Percentiles rank a stretch among this genome's conserved stretches.
Conservation (phyloP, 1,140 invertebrate genomes). For the Tetragonula clypearis region DNA sequence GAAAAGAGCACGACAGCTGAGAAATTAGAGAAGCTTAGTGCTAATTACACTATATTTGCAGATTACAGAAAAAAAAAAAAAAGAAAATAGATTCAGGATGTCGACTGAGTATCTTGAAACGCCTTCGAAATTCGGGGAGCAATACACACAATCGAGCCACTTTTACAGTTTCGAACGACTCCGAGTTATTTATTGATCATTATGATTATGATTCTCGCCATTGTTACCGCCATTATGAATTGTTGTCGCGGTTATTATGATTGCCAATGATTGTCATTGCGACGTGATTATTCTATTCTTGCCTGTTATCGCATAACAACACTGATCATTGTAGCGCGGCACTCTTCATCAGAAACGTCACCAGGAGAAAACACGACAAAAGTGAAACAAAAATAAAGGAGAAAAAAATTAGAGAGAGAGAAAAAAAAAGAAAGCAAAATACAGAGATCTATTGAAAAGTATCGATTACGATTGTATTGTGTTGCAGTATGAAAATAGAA, state of each 20-base stretch:
- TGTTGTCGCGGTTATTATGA: constrained; percentile 23
- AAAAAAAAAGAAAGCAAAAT: constrained; percentile 5
- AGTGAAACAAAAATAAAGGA: not conserved
- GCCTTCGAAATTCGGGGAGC: constrained; percentile 47
- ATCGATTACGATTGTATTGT: constrained; percentile 53
- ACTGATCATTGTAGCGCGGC: constrained; percentile 59
- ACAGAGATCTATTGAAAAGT: constrained; percentile 61
- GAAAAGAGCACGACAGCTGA: not conserved
- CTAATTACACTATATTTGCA: constrained; percentile 40
- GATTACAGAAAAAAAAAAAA: not conserved
- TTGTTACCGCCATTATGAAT: constrained; percentile 27
- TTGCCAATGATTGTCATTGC: constrained; percentile 6
- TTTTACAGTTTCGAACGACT: constrained; percentile 52
- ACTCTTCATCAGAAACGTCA: constrained; percentile 40
- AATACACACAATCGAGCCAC: constrained; percentile 52
- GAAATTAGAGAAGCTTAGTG: constrained; percentile 28
- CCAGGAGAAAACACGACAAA: not conserved
- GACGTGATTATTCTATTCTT: constrained; percentile 24
- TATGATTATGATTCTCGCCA: constrained; percentile 7
- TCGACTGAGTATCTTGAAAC: not conserved
- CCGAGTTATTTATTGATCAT: constrained; percentile 30
- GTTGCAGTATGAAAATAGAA: constrained; percentile 31
- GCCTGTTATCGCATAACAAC: constrained; percentile 24
- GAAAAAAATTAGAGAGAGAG: not conserved
- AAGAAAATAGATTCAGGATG: not conserved